These are phyloP conservation scores for Acrobasis suavella DNA, from an alignment of 2,888 invertebrate species.

Conservation along the genomic window DNA sequence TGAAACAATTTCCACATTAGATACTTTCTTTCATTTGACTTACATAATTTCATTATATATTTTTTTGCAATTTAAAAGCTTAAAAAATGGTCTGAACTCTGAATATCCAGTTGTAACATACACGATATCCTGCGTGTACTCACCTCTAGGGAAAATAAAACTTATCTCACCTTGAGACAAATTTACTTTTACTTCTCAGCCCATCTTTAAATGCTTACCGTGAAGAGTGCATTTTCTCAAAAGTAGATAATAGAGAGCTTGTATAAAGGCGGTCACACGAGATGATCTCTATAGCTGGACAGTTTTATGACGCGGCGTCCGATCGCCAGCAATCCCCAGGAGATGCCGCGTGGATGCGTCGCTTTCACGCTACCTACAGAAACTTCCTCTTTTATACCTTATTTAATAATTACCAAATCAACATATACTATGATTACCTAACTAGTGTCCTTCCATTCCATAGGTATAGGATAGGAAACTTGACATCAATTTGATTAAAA, in stretches of 20 bases:
- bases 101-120: background rate
- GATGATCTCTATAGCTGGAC: conserved; percentile 73
- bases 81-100: background rate
- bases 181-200: background rate
- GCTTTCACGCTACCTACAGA: conserved; percentile 19
- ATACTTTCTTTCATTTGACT: background rate
- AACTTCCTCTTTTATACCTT: background rate
- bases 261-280: conserved; percentile 43
- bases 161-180: conserved; percentile 24
- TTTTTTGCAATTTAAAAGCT: background rate
- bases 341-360: background rate
- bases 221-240: background rate
- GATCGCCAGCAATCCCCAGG: conserved; percentile 49
- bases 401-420: background rate
- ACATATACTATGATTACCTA: background rate
- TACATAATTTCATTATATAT: background rate
- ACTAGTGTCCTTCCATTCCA: background rate
- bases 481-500: too few relatives aligned
- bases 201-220: background rate
- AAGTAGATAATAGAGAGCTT: background rate
- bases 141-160: conserved; percentile 26
- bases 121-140: conserved; percentile 11
- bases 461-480: too few relatives aligned
- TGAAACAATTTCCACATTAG: background rate
- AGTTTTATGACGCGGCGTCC: conserved; percentile 55